Conservation (phyloP, 2,113 vertebrate species). For the Rhodinocichla rosea region DNA sequence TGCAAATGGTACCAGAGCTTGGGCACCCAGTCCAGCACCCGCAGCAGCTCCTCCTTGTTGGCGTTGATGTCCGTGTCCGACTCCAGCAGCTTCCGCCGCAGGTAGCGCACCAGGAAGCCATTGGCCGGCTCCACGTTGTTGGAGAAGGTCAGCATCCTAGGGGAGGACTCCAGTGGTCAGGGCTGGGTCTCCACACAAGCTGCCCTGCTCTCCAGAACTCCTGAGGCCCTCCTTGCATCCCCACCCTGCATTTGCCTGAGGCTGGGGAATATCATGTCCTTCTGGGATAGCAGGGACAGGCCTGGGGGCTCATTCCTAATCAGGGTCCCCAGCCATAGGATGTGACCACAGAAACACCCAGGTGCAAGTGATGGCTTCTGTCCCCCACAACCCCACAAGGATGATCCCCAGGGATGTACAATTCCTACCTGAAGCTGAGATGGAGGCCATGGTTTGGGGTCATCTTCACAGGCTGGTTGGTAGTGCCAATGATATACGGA, state of each 20-base stretch:
- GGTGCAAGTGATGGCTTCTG: background rate
- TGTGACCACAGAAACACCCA: background rate
- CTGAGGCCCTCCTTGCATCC: background rate
- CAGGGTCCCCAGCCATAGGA: background rate
- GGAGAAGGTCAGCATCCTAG: slow-evolving; percentile 93
- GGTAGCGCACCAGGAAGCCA: slow-evolving; percentile 90
- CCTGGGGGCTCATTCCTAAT: background rate
- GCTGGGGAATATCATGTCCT: background rate
- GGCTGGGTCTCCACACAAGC: background rate
- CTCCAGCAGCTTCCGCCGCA: slow-evolving; percentile 91
- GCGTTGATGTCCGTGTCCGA: slow-evolving; percentile 77
- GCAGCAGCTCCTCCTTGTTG: slow-evolving; percentile 82
- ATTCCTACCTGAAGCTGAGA: slow-evolving; percentile 90
- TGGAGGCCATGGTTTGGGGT: slow-evolving; percentile 92
- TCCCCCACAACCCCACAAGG: accelerated
- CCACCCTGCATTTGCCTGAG: background rate
- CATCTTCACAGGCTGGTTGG: slow-evolving; percentile 95
- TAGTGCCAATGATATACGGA: slow-evolving; percentile 94
- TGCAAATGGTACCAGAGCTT: slow-evolving; percentile 97
- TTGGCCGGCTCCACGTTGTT: slow-evolving; percentile 97
- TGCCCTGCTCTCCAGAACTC: background rate
- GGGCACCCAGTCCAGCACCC: slow-evolving; percentile 93
- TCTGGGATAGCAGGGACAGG: background rate
- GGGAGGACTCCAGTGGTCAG: background rate
- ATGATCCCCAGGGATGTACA: background rate